Percentiles rank a stretch among this genome's conserved stretches.
Evolutionary conservation across 2,888 invertebrate genomes (phyloP).

Genomic region (Crepidodera aurea): DNA sequence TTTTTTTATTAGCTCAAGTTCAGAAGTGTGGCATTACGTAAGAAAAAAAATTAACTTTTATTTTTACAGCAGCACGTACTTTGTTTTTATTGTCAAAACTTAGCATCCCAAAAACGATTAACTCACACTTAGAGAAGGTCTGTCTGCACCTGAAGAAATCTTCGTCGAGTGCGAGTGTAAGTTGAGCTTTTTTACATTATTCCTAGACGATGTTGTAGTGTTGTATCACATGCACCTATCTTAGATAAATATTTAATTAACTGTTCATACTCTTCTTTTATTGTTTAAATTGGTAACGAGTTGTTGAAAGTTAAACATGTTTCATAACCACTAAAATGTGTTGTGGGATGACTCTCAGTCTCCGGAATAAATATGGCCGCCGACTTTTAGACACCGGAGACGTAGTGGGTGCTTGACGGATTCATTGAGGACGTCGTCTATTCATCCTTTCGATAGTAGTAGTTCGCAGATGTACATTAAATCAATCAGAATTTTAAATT

Average conservation of each 20-base stretch:
- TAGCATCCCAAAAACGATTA: not conserved
- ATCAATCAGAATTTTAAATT: constrained; percentile 1
- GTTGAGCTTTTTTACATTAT: constrained; percentile 30
- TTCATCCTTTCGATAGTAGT: constrained; percentile 1
- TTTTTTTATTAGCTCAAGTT: not conserved
- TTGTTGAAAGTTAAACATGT: constrained; percentile 42
- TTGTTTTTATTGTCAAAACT: constrained; percentile 1
- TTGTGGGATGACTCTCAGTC: constrained; percentile 34
- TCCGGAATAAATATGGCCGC: constrained; percentile 30
- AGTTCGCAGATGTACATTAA: not conserved
- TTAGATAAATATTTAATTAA: constrained; percentile 44
- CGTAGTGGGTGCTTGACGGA: constrained; percentile 9
- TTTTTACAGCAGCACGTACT: constrained; percentile 5
- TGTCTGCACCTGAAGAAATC: not conserved
- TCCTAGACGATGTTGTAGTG: constrained; percentile 27
- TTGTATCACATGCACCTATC: constrained; percentile 42
- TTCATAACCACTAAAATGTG: constrained; percentile 37
- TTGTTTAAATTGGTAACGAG: constrained; percentile 43
- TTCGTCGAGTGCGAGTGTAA: constrained; percentile 9
- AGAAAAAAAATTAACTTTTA: not conserved
- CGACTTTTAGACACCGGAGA: not conserved
- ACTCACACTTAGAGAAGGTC: not conserved
- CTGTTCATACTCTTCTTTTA: constrained; percentile 43
- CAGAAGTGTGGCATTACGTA: not conserved
- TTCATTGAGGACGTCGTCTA: constrained; percentile 21